Percentiles rank a stretch among this genome's conserved stretches.
phyloP scores from a whole-genome alignment of 2,113 vertebrate genomes.

The Datnioides undecimradiatus region DNA sequence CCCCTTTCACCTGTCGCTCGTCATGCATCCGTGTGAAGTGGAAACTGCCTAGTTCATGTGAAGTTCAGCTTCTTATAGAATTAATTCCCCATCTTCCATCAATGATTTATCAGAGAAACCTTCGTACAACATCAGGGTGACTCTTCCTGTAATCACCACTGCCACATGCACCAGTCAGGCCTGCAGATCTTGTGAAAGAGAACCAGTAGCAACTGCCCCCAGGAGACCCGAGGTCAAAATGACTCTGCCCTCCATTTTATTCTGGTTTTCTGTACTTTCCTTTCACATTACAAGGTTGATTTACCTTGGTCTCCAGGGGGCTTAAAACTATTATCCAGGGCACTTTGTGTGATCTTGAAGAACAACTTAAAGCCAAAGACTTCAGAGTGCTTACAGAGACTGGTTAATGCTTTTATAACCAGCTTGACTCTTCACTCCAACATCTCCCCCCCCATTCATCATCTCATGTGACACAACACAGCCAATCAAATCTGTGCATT shows the following conservation, averaged over 20 bases:
- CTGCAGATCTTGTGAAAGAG: constrained; percentile 36
- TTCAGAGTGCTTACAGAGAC: constrained; percentile 24
- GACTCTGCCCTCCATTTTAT: constrained; percentile 40
- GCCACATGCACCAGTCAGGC: constrained; percentile 10
- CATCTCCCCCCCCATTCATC: no score
- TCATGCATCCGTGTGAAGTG: constrained; percentile 24
- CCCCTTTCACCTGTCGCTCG: constrained; percentile 39
- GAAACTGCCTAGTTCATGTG: constrained; percentile 40
- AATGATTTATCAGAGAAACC: constrained; percentile 40
- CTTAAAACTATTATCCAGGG: constrained; percentile 64
- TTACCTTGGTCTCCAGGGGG: constrained; percentile 64
- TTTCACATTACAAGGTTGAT: constrained; percentile 75
- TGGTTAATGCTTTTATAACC: constrained; percentile 28
- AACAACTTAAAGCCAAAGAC: constrained; percentile 44
- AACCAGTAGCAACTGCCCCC: not conserved
- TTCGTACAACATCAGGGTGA: constrained; percentile 31
- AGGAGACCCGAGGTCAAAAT: constrained; percentile 50
- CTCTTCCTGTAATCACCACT: constrained; percentile 36
- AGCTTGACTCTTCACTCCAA: no score
- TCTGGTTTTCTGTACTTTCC: constrained; percentile 60
- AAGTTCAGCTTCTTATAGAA: constrained; percentile 54
- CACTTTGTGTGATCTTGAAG: constrained; percentile 51
- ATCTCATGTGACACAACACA: no score
- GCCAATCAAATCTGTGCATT: no score
- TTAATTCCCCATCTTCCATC: constrained; percentile 25